Percentiles rank a stretch among this genome's conserved stretches.
phyloP scores from a whole-genome alignment of 2,888 invertebrate genomes.

The Choristoneura rosaceana region DNA sequence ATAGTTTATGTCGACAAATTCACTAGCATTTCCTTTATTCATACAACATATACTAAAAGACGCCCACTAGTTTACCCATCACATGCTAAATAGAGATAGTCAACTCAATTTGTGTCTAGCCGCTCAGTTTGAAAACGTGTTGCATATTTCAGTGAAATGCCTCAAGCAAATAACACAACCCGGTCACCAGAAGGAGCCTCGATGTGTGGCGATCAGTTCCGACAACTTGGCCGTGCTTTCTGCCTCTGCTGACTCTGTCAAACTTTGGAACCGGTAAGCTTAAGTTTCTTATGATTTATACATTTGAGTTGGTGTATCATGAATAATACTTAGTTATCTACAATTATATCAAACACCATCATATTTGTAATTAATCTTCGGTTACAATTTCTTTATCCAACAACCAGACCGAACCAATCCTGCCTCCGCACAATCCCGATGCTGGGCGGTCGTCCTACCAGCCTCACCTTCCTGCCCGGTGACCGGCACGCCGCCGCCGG shows the following conservation, averaged over 20 bases:
- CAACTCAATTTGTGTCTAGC: not conserved
- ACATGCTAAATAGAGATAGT: not conserved
- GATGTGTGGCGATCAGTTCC: constrained; percentile 94
- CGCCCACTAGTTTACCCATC: no score
- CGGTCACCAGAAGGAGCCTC: constrained; percentile 96
- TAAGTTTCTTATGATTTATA: no score
- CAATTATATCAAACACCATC: no score
- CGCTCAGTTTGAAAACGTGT: no score
- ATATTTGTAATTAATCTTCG: no score
- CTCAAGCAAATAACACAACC: constrained; percentile 88
- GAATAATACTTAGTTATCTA: no score
- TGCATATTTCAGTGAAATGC: constrained; percentile 67
- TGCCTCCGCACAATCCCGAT: constrained; percentile 89
- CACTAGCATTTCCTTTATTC: no score
- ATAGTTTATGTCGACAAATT: no score
- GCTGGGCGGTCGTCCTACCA: constrained; percentile 88
- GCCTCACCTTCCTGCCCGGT: constrained; percentile 92
- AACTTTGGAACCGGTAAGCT: constrained; percentile 95
- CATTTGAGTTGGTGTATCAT: no score
- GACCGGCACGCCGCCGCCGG: constrained; percentile 96
- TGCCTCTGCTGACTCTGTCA: constrained; percentile 94
- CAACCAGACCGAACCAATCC: constrained; percentile 81
- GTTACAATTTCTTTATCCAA: no score
- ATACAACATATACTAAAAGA: no score
- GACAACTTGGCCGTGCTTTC: constrained; percentile 95